Conservation (phyloP, 92 coral and sea anemone species). For the Pocillopora meandrina region DNA sequence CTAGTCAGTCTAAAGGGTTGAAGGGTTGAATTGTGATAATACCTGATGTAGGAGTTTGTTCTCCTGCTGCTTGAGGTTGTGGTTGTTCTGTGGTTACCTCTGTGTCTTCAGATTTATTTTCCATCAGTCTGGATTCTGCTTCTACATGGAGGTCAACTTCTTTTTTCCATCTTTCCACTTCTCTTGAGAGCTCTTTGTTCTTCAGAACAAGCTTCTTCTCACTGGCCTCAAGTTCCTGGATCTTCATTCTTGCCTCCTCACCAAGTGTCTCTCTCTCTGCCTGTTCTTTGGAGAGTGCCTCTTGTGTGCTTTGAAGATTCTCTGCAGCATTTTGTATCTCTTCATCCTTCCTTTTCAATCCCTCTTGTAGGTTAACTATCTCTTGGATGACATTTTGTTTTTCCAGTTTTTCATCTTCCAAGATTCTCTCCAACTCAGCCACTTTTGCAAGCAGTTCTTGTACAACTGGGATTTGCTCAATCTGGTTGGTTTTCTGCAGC, state of each 20-base stretch:
- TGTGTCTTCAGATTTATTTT: constrained; percentile 38
- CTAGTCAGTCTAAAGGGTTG: background rate
- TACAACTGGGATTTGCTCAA: background rate
- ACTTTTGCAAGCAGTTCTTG: constrained; percentile 25
- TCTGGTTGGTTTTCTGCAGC: background rate
- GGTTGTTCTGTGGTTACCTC: constrained; percentile 31
- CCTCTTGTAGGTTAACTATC: constrained; percentile 81
- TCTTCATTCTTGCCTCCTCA: constrained; percentile 70
- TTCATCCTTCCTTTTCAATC: constrained; percentile 50
- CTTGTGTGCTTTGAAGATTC: constrained; percentile 38
- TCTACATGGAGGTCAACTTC: constrained; percentile 78
- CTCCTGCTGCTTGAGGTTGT: constrained; percentile 1
- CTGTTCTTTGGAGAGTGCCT: constrained; percentile 52
- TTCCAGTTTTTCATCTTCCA: constrained; percentile 53
- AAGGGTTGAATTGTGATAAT: background rate
- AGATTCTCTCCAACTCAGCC: constrained; percentile 17
- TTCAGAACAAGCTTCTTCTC: constrained; percentile 42
- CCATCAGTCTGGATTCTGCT: constrained; percentile 72
- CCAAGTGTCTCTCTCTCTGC: constrained; percentile 73
- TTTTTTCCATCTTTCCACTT: constrained; percentile 80
- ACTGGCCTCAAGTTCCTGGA: constrained; percentile 46
- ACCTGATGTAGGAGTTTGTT: constrained; percentile 23
- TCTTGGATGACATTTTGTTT: constrained; percentile 78
- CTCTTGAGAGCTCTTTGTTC: constrained; percentile 51
- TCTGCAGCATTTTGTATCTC: constrained; percentile 22